Base-by-base conservation (phyloP, 2,113 vertebrate genomes). In the Herpetotheres cachinnans region DNA sequence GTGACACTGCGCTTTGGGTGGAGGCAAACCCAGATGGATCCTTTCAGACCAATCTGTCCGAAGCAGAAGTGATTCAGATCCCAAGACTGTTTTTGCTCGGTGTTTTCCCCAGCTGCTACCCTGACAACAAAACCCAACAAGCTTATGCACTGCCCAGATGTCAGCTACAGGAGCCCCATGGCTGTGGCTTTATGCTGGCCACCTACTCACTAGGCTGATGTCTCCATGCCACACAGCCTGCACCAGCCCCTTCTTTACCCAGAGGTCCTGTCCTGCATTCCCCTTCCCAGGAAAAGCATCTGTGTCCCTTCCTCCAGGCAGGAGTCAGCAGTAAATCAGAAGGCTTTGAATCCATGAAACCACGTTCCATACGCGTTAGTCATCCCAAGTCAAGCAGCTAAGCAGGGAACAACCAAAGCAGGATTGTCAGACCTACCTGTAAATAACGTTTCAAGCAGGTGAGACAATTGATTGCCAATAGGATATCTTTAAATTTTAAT, bases 71-170 rank as follows among this genome's bases (percentile, higher is more conserved):
- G 86, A 95, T 90, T 97, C 96, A 96, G 16, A 29, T 86, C 93
- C 91, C 96, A 69, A 46, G 58, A 94, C 89, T 24, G 36, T 38
- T 89, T 71, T 71, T 87, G 73, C 72, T 94, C 78, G 2, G 36
- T 94, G 97, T 82, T 96, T 93, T 97, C 80, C 90, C 79, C 94
- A 86, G 96, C 97, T 97, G 97, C 93, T 96, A 61, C 96, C 96
- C 96, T 97, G 95, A 97, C 94, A 96, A 91, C 79, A 86, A 55
- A 95, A 30, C 84, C 86, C 82, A 38, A 78, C 50, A 36, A 65
- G 95, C 92, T 83, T 10, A 24, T 66, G 96, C 93, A 38, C 84
- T 93, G 93, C 91, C 84, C 58, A 36, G 78, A 47, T 46, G 94
- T 63, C 94, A 91, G 69, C 54, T 74, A 70, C 54, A 16, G 52